Base-by-base conservation (phyloP, 2,888 invertebrate genomes). In the Melanophora roralis region DNA sequence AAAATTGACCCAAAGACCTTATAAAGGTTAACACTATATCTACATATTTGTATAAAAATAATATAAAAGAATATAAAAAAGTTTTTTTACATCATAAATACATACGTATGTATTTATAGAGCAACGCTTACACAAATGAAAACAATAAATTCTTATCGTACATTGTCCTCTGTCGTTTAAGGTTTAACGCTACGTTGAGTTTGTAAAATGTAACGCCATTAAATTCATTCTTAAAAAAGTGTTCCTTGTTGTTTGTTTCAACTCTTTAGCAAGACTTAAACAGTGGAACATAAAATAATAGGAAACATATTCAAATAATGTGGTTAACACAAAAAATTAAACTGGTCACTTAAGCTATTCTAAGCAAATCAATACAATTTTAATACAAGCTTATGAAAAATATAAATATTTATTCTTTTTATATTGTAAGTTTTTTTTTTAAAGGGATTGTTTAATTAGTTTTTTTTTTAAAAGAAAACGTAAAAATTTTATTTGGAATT, bases 121-220 rank as follows among this genome's bases (percentile, higher is more conserved):
- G 16, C 7, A 38, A 21, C 14, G 47, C 11, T 38, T 12, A 34
- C 16, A 36, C 9, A 60, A 38, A 57, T 23, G 14, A 34, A 36
- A 64, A 84, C 82, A 84, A 85, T 85, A 85, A 84, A 85, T 85
- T 85, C 84, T 83, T 85, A 84, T 85, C 84, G 83, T 78, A 59
- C 84, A 79, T 80, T 84, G 82, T 84, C 83, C 83, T 83, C 79
- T 84, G 84, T 83, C 85, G 81, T 81, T 83, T 84, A 82, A 82
- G 82, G 83, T 84, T 84, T 85, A 81, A 83, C 83, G 82, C 83
- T 83, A 83, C 83, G 83, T 83, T 85, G 83, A 82, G 80, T 83
- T 82, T 82, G 82, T 84, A 83, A 84, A 83, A 83, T 84, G 84
- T 83, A 55, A 64, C 57, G 76, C 76, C 43, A 71, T 71, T 64